Evolutionary conservation across 1,140 invertebrate species (phyloP), one percentile per base, ranked within the genome.

Genomic region (Eubasilissa regina): DNA sequence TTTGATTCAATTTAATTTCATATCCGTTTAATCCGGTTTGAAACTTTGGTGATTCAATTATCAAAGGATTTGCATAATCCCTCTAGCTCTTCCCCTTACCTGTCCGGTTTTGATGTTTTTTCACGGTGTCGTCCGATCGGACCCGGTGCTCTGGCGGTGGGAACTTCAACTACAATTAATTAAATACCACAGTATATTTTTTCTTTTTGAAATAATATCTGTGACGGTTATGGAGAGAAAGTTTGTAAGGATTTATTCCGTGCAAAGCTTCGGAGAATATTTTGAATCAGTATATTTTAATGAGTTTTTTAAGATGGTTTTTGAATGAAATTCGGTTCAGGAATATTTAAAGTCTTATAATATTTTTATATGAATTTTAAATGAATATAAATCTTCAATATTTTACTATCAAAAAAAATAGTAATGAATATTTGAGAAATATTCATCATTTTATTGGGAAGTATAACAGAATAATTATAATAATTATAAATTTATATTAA

Each of bases 1-100:
- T 81, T 81, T 81, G 76, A 81, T 78, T 74, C 76, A 75, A 81
- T 81, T 81, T 78, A 81, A 81, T 81, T 81, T 81, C 76, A 81
- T 81, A 81, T 81, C 77, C 58, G 43, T 53, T 76, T 70, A 68
- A 75, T 78, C 76, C 60, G 72, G 76, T 78, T 81, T 55, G 25
- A 81, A 80, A 80, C 68, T 78, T 78, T 73, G 68, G 35, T 70
- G 55, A 81, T 81, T 81, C 80, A 81, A 81, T 81, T 81, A 81
- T 62, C 53, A 53, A 19, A 56, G 44, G 76, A 81, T 81, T 77
- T 81, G 58, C 80, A 81, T 81, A 81, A 81, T 81, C 80, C 62
- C 58, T 78, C 25, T 35, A 35, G 72, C 72, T 62, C 76, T 47
- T n/a, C n/a, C 56, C 74, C 74, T 80, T 70, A 79, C 78, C 78